phyloP scores from a whole-genome alignment of 2,797 vertebrate genomes.

The Poecile montanus region DNA sequence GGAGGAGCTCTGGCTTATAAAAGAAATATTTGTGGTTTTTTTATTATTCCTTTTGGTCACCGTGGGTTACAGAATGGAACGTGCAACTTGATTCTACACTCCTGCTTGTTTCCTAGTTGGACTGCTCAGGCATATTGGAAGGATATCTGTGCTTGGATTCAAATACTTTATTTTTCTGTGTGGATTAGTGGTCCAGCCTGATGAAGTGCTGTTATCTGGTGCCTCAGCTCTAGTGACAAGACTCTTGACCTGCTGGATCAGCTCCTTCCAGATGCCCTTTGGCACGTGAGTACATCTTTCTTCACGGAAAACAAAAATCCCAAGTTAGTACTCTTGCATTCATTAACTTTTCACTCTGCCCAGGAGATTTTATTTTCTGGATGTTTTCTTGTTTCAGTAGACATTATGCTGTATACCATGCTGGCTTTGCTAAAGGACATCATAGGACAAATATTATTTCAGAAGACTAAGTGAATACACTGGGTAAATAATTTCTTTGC shows the following conservation, averaged over 20 bases:
- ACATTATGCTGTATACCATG: neutral
- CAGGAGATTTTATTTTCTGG: neutral
- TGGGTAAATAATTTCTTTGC: constrained; percentile 7
- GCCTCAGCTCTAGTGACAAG: neutral
- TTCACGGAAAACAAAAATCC: neutral
- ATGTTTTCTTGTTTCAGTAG: neutral
- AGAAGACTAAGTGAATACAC: neutral
- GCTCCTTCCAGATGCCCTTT: constrained; percentile 42
- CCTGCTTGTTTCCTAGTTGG: neutral
- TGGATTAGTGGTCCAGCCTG: neutral
- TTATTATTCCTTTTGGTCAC: neutral
- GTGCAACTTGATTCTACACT: neutral
- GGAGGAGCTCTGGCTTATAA: neutral
- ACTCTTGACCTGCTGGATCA: neutral
- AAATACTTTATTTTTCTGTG: neutral
- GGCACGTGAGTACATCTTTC: neutral
- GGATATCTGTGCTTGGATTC: neutral
- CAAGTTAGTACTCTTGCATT: constrained; percentile 49
- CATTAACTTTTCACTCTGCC: constrained; percentile 50
- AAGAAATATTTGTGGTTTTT: neutral
- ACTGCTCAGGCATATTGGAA: neutral
- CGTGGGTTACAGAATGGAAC: neutral
- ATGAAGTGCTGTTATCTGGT: neutral
- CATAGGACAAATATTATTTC: neutral
- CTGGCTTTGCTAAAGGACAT: neutral